Conservation (phyloP, 2,797 vertebrate species). For the Pipistrellus pygmaeus region DNA sequence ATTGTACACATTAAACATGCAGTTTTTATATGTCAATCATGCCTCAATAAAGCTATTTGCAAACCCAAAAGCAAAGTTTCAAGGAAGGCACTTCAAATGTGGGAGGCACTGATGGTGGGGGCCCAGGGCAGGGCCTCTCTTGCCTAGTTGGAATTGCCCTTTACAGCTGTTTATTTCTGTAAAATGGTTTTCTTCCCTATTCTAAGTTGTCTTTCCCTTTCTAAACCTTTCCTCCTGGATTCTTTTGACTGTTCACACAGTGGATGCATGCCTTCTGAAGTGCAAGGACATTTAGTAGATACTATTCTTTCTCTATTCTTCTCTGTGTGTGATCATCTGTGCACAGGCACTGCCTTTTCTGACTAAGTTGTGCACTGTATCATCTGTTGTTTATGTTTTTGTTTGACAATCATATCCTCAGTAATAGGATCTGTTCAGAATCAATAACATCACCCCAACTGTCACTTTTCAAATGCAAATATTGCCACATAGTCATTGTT, state of each 20-base stretch:
- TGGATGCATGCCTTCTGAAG: neutral
- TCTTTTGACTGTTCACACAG: neutral
- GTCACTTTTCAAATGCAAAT: conserved; percentile 11
- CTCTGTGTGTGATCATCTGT: neutral
- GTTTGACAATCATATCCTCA: neutral
- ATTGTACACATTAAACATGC: neutral
- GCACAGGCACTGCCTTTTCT: neutral
- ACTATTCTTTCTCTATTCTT: neutral
- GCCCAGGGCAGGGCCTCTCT: neutral
- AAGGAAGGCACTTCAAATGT: neutral
- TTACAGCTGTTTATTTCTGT: neutral
- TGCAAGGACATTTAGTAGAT: neutral
- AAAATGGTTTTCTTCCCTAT: neutral
- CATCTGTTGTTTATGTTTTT: conserved; percentile 5
- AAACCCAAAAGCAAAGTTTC: neutral
- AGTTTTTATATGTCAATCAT: neutral
- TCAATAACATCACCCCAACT: neutral
- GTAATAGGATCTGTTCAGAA: conserved; percentile 3
- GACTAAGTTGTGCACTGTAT: neutral
- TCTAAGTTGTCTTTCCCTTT: neutral
- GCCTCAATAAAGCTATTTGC: neutral
- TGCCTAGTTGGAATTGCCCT: neutral
- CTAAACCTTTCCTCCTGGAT: neutral
- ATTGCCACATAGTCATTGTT: neutral
- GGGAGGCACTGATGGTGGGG: neutral